These are phyloP conservation scores for Conchocele bisecta DNA, from an alignment of 2,888 invertebrate species.

Conservation along the genomic window DNA sequence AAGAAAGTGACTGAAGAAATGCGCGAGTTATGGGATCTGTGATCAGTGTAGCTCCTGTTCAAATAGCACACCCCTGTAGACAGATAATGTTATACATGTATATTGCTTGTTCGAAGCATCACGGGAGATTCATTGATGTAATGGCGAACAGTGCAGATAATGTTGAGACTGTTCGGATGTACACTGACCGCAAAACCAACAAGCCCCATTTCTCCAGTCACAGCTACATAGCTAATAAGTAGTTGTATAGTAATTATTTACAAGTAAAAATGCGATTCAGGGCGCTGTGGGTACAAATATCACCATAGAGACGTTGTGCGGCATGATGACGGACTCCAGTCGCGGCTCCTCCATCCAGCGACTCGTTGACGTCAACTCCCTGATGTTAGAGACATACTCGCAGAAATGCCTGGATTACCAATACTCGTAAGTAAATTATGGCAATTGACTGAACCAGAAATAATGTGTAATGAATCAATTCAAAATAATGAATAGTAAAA, in stretches of 20 bases:
- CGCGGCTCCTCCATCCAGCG: constrained; percentile 87
- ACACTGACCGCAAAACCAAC: no score
- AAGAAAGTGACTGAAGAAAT: not conserved
- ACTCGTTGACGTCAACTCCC: constrained; percentile 89
- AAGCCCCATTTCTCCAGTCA: no score
- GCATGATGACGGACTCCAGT: constrained; percentile 85
- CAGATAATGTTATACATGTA: no score
- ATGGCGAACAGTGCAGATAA: no score
- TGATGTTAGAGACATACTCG: constrained; percentile 87
- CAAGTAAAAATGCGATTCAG: constrained; percentile 37
- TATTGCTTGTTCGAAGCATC: no score
- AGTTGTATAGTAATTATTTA: not conserved
- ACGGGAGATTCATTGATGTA: no score
- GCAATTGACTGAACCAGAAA: constrained; percentile 86
- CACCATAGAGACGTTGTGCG: constrained; percentile 92
- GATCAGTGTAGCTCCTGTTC: no score
- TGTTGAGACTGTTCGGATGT: not conserved
- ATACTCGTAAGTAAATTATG: constrained; percentile 87
- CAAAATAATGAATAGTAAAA: no score
- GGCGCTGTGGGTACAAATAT: constrained; percentile 86
- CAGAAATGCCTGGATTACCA: constrained; percentile 92
- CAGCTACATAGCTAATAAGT: not conserved
- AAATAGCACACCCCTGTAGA: no score
- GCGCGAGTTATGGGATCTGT: not conserved
- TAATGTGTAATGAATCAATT: constrained; percentile 75